These are phyloP conservation scores for Miltochrista miniata DNA, from an alignment of 2,888 invertebrate genomes.

Conservation along the genomic window DNA sequence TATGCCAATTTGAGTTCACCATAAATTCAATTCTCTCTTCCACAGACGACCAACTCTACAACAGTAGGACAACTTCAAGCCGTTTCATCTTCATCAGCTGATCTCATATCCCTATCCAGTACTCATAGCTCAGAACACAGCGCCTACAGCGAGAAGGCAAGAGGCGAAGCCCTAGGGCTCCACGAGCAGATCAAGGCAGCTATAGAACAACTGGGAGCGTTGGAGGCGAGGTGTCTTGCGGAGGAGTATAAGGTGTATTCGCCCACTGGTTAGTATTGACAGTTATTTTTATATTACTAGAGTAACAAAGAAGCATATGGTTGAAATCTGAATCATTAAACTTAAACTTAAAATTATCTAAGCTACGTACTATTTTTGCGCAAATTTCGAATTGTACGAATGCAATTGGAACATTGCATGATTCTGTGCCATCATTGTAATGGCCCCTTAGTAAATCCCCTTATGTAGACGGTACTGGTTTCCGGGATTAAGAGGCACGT, in stretches of 20 bases:
- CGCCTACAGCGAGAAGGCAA: not conserved
- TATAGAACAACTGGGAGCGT: constrained; percentile 31
- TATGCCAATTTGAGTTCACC: no score
- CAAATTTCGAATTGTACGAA: no score
- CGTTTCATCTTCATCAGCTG: constrained; percentile 10
- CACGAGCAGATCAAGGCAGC: constrained; percentile 23
- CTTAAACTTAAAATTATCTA: no score
- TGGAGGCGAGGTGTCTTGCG: constrained; percentile 54
- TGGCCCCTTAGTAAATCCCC: no score
- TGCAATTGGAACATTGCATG: no score
- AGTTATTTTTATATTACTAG: not conserved
- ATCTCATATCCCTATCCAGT: constrained; percentile 8
- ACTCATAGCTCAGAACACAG: not conserved
- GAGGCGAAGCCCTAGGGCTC: not conserved
- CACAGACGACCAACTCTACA: constrained; percentile 35
- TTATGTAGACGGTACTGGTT: no score
- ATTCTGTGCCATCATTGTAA: no score
- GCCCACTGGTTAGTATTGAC: constrained; percentile 60
- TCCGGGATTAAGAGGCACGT: no score
- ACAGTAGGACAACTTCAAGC: constrained; percentile 23
- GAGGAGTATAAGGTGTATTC: constrained; percentile 64
- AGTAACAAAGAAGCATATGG: no score
- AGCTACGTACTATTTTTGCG: no score
- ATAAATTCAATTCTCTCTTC: not conserved
- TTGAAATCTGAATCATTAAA: no score